phyloP scores from a whole-genome alignment of 2,113 vertebrate species.

The Cheirogaleus medius region DNA sequence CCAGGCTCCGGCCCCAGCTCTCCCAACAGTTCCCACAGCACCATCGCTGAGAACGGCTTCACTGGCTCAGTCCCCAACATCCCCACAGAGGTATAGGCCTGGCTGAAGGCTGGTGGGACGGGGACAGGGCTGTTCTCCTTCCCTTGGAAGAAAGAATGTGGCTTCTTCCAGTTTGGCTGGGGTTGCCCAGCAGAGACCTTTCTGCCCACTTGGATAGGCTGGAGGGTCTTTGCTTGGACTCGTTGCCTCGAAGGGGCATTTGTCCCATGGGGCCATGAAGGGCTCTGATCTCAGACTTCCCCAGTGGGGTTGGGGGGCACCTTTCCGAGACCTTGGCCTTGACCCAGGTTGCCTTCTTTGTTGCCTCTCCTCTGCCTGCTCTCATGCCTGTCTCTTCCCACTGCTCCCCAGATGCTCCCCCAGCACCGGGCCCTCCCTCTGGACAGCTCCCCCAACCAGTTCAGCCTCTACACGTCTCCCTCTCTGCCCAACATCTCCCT shows the following conservation, averaged over 20 bases:
- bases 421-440: conserved; percentile 91
- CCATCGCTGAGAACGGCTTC: conserved; percentile 90
- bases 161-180: background rate
- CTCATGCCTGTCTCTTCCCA: conserved; percentile 49
- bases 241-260: background rate
- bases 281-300: background rate
- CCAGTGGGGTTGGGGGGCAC: background rate
- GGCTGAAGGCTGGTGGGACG: background rate
- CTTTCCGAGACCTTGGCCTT: background rate
- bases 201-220: background rate
- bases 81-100: conserved; percentile 86
- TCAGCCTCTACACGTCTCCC: conserved; percentile 96
- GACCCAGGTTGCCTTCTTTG: background rate
- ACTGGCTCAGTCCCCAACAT: conserved; percentile 92
- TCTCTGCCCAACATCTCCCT: conserved; percentile 97
- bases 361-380: background rate
- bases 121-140: background rate
- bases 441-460: conserved; percentile 91
- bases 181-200: background rate
- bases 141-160: background rate
- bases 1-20: conserved; percentile 92
- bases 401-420: conserved; percentile 88
- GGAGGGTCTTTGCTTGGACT: background rate
- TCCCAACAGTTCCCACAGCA: conserved; percentile 90
- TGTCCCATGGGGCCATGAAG: background rate